Evolutionary conservation across 2,888 invertebrate genomes (phyloP).

Genomic region (Pyrocoelia pectoralis): DNA sequence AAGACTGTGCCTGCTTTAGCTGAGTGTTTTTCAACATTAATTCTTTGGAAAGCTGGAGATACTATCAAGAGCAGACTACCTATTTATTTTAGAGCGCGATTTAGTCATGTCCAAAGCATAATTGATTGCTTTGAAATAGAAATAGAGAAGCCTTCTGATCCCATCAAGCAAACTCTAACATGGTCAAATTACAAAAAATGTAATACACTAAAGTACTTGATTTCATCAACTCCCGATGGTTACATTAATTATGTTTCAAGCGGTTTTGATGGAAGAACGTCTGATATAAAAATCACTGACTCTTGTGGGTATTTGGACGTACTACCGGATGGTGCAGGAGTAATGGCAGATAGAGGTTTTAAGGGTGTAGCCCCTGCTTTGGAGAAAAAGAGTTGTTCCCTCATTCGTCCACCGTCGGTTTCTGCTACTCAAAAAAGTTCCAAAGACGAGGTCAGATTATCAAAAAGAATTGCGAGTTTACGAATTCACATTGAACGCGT

Average conservation of each 20-base stretch:
- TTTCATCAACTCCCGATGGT: constrained; percentile 42
- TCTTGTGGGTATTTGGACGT: no score
- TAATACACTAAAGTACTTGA: constrained; percentile 44
- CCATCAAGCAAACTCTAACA: constrained; percentile 48
- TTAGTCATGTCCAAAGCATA: constrained; percentile 46
- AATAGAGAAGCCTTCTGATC: constrained; percentile 51
- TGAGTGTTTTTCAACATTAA: no score
- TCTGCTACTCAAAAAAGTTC: constrained; percentile 3
- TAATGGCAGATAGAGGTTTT: no score
- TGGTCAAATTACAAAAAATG: constrained; percentile 52
- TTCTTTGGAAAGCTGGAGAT: constrained; percentile 26
- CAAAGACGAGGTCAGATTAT: no score
- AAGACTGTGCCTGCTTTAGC: no score
- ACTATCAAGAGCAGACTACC: constrained; percentile 36
- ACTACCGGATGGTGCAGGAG: no score
- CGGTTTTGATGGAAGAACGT: constrained; percentile 35
- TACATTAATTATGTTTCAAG: constrained; percentile 37
- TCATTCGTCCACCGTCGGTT: no score
- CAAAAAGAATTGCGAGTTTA: no score
- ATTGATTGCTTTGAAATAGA: constrained; percentile 55
- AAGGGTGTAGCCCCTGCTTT: no score
- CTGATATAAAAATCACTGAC: no score
- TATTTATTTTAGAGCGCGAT: constrained; percentile 40
- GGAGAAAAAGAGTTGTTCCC: no score
- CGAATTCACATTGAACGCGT: no score